Conservation (phyloP, 2,797 vertebrate genomes). For the Trachurus trachurus region DNA sequence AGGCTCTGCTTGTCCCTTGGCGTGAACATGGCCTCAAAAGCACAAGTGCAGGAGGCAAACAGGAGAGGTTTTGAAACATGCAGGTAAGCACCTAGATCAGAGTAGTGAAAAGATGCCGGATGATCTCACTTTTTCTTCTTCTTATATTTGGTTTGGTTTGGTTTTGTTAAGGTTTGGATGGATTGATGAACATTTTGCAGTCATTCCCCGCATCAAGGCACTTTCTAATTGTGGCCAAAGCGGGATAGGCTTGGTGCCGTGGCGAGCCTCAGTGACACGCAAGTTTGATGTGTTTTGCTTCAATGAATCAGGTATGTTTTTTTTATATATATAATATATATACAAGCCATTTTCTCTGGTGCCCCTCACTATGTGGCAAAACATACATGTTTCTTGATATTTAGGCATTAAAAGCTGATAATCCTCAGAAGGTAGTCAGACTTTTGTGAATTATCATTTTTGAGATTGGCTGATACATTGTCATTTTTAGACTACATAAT, state of each 20-base stretch:
- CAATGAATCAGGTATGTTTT: conserved; percentile 80
- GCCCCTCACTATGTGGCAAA: neutral
- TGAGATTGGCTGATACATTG: neutral
- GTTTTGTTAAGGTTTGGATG: conserved; percentile 82
- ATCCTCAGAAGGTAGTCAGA: neutral
- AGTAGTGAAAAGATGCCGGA: neutral
- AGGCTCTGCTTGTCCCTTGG: conserved; percentile 71
- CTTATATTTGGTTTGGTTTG: conserved; percentile 13
- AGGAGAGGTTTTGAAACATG: conserved; percentile 83
- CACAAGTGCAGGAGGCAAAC: conserved; percentile 75
- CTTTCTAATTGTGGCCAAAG: conserved; percentile 74
- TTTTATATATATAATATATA: neutral
- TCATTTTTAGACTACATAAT: neutral
- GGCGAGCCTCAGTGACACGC: conserved; percentile 61
- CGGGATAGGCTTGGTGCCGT: conserved; percentile 74
- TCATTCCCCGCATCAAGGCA: conserved; percentile 80
- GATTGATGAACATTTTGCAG: conserved; percentile 84
- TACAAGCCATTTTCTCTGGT: neutral
- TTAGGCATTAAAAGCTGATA: neutral
- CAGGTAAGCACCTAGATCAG: conserved; percentile 70
- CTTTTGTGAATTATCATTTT: neutral
- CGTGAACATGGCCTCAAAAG: conserved; percentile 79
- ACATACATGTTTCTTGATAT: neutral
- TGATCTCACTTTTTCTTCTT: neutral
- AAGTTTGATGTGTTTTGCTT: conserved; percentile 87